phyloP scores from a whole-genome alignment of 1,140 invertebrate species.

The Nymphalis io region DNA sequence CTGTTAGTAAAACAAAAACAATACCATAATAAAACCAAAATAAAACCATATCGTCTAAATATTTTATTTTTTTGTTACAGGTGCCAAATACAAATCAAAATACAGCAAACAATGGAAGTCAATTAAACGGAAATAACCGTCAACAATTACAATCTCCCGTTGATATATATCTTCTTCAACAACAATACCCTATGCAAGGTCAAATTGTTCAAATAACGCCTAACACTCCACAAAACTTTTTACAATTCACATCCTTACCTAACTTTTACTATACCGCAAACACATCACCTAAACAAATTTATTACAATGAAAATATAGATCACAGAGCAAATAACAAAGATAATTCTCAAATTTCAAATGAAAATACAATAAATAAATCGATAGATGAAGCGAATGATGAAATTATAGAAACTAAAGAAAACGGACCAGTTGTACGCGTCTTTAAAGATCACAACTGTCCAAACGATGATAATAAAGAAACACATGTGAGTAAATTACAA shows the following conservation, averaged over 20 bases:
- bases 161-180: constrained; percentile 60
- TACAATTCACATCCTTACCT: constrained; percentile 38
- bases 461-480: constrained; percentile 40
- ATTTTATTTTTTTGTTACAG: constrained; percentile 37
- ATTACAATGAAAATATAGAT: constrained; percentile 33
- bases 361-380: neutral
- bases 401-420: constrained; percentile 36
- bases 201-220: constrained; percentile 33
- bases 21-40: neutral
- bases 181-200: constrained; percentile 46
- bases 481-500: constrained; percentile 39
- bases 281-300: constrained; percentile 10
- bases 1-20: too few species aligned
- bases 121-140: constrained; percentile 26
- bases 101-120: constrained; percentile 6
- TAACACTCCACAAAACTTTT: constrained; percentile 29
- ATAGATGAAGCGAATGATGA: constrained; percentile 16
- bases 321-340: constrained; percentile 8
- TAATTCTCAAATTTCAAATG: neutral
- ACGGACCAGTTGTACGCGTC: constrained; percentile 55
- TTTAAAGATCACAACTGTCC: constrained; percentile 68
- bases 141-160: constrained; percentile 40
- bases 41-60: neutral
- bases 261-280: constrained; percentile 39
- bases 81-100: constrained; percentile 25